Percentiles rank a stretch among this genome's conserved stretches.
phyloP scores from a whole-genome alignment of 2,888 invertebrate genomes.

The Nyleta sp. region DNA sequence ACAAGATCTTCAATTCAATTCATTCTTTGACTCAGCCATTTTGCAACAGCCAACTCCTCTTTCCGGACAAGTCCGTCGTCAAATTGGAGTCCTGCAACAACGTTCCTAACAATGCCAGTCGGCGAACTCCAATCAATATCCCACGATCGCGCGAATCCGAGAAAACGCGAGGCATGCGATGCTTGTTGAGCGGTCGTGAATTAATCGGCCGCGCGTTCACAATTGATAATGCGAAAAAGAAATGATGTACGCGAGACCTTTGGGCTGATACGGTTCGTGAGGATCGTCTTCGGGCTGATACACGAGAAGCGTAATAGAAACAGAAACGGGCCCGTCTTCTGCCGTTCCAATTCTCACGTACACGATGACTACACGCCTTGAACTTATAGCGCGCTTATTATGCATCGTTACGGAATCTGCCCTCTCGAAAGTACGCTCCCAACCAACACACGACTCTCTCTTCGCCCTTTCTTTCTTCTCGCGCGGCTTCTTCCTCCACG shows the following conservation, averaged over 20 bases:
- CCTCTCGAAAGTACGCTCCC: conserved; percentile 66
- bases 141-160: conserved; percentile 40
- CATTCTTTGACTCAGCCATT: too few relatives aligned
- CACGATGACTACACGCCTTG: conserved; percentile 72
- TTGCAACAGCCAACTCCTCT: too few relatives aligned
- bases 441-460: conserved; percentile 57
- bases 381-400: conserved; percentile 73
- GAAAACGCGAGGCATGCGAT: conserved; percentile 34
- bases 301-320: conserved; percentile 62
- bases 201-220: conserved; percentile 6
- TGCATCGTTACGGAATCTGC: conserved; percentile 72
- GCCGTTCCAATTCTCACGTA: conserved; percentile 81
- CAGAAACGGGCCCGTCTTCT: conserved; percentile 72
- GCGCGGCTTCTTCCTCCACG: conserved; percentile 13
- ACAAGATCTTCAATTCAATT: too few relatives aligned
- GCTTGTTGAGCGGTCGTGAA: conserved; percentile 7
- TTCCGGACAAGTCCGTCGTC: too few relatives aligned
- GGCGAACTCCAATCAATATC: conserved; percentile 23
- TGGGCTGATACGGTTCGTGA: conserved; percentile 52
- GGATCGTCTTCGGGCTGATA: conserved; percentile 56
- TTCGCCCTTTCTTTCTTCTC: conserved; percentile 51
- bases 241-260: conserved; percentile 60
- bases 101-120: conserved; percentile 16
- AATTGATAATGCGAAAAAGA: conserved; percentile 45
- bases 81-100: too few relatives aligned